Conservation (phyloP, 2,113 vertebrate genomes). For the Percopsis transmontana region DNA sequence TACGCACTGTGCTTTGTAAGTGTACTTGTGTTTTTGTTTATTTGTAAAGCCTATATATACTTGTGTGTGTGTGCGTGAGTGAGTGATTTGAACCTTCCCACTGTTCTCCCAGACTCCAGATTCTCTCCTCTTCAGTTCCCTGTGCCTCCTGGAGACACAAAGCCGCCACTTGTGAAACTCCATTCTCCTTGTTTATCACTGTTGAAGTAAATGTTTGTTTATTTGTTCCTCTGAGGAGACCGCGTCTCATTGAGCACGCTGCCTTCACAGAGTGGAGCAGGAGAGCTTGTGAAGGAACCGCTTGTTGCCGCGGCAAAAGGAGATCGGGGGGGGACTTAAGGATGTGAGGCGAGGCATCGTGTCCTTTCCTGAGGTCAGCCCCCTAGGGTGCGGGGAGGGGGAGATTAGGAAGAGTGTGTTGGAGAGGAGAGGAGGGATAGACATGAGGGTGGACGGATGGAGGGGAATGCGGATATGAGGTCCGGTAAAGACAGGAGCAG, state of each 20-base stretch:
- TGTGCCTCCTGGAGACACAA: too few relatives aligned
- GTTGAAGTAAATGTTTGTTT: too few relatives aligned
- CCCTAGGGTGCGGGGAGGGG: conserved; percentile 25
- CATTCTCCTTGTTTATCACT: too few relatives aligned
- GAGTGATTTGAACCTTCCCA: too few relatives aligned
- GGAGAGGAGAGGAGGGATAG: background rate
- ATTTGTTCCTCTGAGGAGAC: too few relatives aligned
- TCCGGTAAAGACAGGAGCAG: background rate
- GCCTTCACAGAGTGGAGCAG: conserved; percentile 12
- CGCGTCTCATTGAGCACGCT: conserved; percentile 7
- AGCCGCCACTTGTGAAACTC: too few relatives aligned
- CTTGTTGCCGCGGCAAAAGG: conserved; percentile 16
- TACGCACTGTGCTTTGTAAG: too few relatives aligned
- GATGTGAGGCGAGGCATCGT: conserved; percentile 26
- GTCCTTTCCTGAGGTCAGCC: conserved; percentile 22
- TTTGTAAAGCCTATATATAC: too few relatives aligned
- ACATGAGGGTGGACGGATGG: background rate
- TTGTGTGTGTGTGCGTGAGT: too few relatives aligned
- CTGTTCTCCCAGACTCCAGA: too few relatives aligned
- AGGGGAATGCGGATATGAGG: conserved; percentile 1
- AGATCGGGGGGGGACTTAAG: conserved; percentile 34
- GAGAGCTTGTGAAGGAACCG: conserved; percentile 4
- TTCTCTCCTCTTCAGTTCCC: too few relatives aligned
- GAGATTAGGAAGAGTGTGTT: background rate
- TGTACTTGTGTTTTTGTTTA: too few relatives aligned